Evolutionary conservation across 2,113 vertebrate genomes (phyloP), one percentile per base, ranked within the genome.

Genomic region (Chloroceryle aenea): DNA sequence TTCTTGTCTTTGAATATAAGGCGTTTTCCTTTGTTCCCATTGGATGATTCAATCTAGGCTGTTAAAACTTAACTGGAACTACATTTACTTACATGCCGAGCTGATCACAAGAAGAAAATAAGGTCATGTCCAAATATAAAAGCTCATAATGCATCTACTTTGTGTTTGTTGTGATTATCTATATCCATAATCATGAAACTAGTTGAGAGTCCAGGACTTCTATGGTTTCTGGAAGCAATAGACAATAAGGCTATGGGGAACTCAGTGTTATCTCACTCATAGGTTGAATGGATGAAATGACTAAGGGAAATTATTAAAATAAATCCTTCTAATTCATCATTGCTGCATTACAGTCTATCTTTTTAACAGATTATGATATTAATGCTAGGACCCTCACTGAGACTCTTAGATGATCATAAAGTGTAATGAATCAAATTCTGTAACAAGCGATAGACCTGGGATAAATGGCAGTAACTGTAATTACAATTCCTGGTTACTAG

Each of bases 251-350:
- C 10, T 36, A 7, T 4, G 50, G 5, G 14, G 12, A 64, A 61
- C 5, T 34, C 7, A 32, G 5, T 34, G 5, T 50, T 3, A 32
- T 55, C 30, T 50, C 25, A 62, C 7, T 14, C 12, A 5, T 25
- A 69, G 10, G 9, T 10, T 50, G 3, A 40, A 55, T 12, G 32
- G 17, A 4, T 56, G 27, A 66, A 45, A 18, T 1, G 1, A 1
- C 34, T 50, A 55, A 3, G 7, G 25, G 55, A 56, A 84, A 66
- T 75, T 42, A 14, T 48, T 48, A 64, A 16, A 6, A 66, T 34
- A 25, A 34, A 29, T 22, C 22, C 43, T 64, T 71, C 27, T 45
- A 71, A 80, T 36, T 55, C 1, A 50, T 42, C 43, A 55, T 16
- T 36, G 15, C 6, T 71, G 9, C 5, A 9, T 50, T 75, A 9